These are phyloP conservation scores for Dendroctonus valens DNA, from an alignment of 1,140 invertebrate species.

Conservation along the genomic window DNA sequence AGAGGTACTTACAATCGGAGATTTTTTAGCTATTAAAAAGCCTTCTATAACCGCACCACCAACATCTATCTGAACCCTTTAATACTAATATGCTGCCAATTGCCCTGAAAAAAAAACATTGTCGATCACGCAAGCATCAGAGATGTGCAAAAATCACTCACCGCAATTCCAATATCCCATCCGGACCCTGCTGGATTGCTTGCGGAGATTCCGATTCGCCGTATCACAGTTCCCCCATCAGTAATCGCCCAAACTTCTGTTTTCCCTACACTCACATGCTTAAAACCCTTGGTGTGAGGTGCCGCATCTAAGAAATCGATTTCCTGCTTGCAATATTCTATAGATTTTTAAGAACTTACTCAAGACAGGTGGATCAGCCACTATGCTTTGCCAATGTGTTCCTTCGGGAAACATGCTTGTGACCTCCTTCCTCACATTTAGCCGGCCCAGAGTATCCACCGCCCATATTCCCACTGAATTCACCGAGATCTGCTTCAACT, in stretches of 20 bases:
- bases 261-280: constrained; percentile 62
- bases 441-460: constrained; percentile 59
- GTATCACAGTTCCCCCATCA: constrained; percentile 67
- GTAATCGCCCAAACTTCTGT: constrained; percentile 73
- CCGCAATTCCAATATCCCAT: constrained; percentile 73
- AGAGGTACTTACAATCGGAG: too few species aligned
- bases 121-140: neutral
- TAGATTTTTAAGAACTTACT: constrained; percentile 30
- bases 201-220: constrained; percentile 68
- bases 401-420: constrained; percentile 70
- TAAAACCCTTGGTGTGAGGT: constrained; percentile 55
- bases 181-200: constrained; percentile 69
- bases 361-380: constrained; percentile 58
- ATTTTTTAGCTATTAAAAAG: too few species aligned
- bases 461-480: constrained; percentile 71
- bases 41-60: too few species aligned
- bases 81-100: constrained; percentile 42
- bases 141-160: constrained; percentile 47
- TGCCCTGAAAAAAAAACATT: constrained; percentile 39
- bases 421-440: constrained; percentile 69
- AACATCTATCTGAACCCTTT: constrained; percentile 34
- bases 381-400: constrained; percentile 66
- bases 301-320: constrained; percentile 38
- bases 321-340: neutral
- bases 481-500: constrained; percentile 75